Conservation (phyloP, 2,888 invertebrate species). For the Pachycephus smyrnensis region DNA sequence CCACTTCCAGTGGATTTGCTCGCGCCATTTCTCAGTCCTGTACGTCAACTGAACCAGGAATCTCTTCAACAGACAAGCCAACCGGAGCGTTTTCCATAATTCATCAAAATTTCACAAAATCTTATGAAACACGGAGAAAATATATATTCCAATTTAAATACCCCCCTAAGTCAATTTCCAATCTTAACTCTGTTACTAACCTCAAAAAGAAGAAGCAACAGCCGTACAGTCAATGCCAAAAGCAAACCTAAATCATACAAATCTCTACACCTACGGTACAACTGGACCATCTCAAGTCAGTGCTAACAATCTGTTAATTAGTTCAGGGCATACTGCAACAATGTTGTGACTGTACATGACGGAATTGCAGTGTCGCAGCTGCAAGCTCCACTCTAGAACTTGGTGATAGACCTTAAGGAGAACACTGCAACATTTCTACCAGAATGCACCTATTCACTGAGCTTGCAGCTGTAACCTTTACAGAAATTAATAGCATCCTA, state of each 20-base stretch:
- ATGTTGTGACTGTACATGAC: not conserved
- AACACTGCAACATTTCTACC: not conserved
- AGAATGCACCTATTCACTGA: not conserved
- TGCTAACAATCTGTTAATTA: not conserved
- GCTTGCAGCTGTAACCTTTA: not conserved
- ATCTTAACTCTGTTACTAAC: not conserved
- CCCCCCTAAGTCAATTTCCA: not conserved
- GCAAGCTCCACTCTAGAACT: not conserved
- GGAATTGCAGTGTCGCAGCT: not conserved
- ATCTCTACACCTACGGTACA: not conserved
- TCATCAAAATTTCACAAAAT: not conserved
- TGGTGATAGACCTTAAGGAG: not conserved
- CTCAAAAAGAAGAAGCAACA: not conserved
- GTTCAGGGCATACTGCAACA: not conserved
- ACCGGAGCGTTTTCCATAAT: not conserved
- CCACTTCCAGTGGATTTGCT: slow-evolving; percentile 89
- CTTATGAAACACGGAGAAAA: not conserved
- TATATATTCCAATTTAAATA: not conserved
- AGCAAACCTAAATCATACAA: not conserved
- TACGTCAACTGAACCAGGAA: slow-evolving; percentile 16
- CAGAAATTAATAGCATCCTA: not conserved
- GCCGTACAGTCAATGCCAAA: not conserved
- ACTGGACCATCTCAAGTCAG: not conserved
- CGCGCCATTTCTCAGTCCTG: slow-evolving; percentile 67
- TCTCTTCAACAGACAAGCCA: slow-evolving; percentile 1